These are phyloP conservation scores for Autographa gamma DNA, from an alignment of 2,888 invertebrate species.

Conservation along the genomic window DNA sequence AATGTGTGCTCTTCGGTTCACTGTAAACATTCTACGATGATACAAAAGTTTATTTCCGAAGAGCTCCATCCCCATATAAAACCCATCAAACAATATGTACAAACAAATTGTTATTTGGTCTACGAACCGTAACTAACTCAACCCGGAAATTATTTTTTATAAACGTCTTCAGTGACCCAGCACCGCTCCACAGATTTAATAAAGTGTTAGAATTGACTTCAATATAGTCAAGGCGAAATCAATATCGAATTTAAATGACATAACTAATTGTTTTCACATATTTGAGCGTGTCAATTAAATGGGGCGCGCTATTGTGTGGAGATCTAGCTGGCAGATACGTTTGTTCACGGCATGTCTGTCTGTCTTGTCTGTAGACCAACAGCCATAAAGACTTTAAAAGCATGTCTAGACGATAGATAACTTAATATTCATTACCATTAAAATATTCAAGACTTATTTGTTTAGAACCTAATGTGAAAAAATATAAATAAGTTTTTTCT, in stretches of 20 bases:
- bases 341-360: too few species aligned
- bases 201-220: slow-evolving; percentile 31
- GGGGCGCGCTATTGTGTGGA: neutral
- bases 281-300: neutral
- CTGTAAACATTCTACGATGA: slow-evolving; percentile 39
- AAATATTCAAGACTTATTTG: too few species aligned
- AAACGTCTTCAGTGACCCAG: slow-evolving; percentile 25
- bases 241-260: slow-evolving; percentile 55
- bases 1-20: slow-evolving; percentile 37
- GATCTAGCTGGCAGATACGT: neutral
- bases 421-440: too few species aligned
- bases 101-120: slow-evolving; percentile 42
- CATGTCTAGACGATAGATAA: too few species aligned
- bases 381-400: too few species aligned
- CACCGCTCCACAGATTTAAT: slow-evolving; percentile 27
- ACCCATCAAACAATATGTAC: slow-evolving; percentile 40
- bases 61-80: slow-evolving; percentile 31
- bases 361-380: too few species aligned
- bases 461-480: too few species aligned
- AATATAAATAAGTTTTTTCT: too few species aligned
- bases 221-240: slow-evolving; percentile 58
- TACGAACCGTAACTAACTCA: slow-evolving; percentile 25
- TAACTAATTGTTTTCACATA: slow-evolving; percentile 47
- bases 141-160: slow-evolving; percentile 39
- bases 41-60: slow-evolving; percentile 38